Conservation (phyloP, 2,113 vertebrate species). For the Argyrosomus japonicus region DNA sequence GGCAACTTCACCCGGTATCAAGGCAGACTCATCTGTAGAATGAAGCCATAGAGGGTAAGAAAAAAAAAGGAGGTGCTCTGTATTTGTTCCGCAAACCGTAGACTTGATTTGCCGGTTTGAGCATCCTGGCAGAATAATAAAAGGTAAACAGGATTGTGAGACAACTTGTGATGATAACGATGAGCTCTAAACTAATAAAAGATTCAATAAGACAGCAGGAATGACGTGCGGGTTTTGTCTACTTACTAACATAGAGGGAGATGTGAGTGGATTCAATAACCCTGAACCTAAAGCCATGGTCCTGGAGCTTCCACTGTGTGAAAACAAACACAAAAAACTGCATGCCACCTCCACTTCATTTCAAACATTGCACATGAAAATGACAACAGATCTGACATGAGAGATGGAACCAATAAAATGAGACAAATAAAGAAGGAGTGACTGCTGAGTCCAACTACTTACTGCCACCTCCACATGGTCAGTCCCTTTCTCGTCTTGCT, state of each 20-base stretch:
- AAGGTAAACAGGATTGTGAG: neutral
- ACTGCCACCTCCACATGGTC: slow-evolving; percentile 95
- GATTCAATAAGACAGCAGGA: neutral
- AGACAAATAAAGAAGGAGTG: neutral
- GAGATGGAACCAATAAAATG: neutral
- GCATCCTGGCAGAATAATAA: neutral
- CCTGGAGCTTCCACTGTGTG: slow-evolving; percentile 88
- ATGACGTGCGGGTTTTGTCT: neutral
- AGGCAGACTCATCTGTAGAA: slow-evolving; percentile 87
- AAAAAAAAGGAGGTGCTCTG: neutral
- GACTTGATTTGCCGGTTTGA: slow-evolving; percentile 10
- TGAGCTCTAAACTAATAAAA: neutral
- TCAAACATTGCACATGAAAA: neutral
- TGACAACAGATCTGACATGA: neutral
- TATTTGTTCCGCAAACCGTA: neutral
- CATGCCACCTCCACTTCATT: slow-evolving; percentile 11
- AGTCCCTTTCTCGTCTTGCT: slow-evolving; percentile 89
- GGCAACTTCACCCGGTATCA: slow-evolving; percentile 86
- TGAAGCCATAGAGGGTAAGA: neutral
- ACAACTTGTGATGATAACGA: neutral
- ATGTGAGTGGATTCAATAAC: slow-evolving; percentile 89
- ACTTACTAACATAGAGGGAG: slow-evolving; percentile 95
- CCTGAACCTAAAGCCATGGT: slow-evolving; percentile 82
- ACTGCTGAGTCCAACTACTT: slow-evolving; percentile 65
- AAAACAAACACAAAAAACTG: slow-evolving; percentile 40